Percentiles rank a stretch among this genome's conserved stretches.
Conservation (phyloP, 92 coral and sea anemone species). For the Parazoanthus darwini region DNA sequence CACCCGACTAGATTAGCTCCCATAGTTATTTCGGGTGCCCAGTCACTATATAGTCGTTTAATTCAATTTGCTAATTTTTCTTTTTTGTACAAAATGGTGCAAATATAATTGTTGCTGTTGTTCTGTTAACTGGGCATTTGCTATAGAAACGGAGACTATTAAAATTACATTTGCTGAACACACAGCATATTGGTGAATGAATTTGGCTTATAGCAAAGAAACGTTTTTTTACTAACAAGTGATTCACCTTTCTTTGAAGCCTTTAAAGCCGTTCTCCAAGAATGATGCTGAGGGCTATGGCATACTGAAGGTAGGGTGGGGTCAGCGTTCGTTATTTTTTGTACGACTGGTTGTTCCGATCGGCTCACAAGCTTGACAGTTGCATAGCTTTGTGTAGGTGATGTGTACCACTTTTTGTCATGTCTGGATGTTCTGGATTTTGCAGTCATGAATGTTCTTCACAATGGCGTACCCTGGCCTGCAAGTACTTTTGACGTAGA, state of each 20-base stretch:
- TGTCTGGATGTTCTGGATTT: too few relatives aligned
- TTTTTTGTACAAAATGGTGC: too few relatives aligned
- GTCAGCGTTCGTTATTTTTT: neutral
- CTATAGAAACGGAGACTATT: too few relatives aligned
- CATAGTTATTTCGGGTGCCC: too few relatives aligned
- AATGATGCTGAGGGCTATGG: conserved; percentile 84
- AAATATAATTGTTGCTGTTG: too few relatives aligned
- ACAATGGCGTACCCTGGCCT: too few relatives aligned
- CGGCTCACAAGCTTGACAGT: neutral
- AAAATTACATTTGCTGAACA: neutral
- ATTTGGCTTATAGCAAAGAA: neutral
- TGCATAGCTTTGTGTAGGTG: neutral
- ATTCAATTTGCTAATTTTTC: too few relatives aligned
- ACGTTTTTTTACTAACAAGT: neutral
- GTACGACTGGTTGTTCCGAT: neutral
- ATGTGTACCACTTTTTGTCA: neutral
- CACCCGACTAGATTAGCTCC: too few relatives aligned
- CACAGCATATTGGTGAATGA: neutral
- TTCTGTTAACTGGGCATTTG: too few relatives aligned
- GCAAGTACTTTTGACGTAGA: too few relatives aligned
- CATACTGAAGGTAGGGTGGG: conserved; percentile 74
- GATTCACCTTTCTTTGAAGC: conserved; percentile 52
- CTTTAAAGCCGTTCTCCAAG: conserved; percentile 79
- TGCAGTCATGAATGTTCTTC: too few relatives aligned
- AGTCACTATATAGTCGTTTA: too few relatives aligned